These are phyloP conservation scores for Mus caroli DNA, from an alignment of 2,797 vertebrate species.

Conservation along the genomic window DNA sequence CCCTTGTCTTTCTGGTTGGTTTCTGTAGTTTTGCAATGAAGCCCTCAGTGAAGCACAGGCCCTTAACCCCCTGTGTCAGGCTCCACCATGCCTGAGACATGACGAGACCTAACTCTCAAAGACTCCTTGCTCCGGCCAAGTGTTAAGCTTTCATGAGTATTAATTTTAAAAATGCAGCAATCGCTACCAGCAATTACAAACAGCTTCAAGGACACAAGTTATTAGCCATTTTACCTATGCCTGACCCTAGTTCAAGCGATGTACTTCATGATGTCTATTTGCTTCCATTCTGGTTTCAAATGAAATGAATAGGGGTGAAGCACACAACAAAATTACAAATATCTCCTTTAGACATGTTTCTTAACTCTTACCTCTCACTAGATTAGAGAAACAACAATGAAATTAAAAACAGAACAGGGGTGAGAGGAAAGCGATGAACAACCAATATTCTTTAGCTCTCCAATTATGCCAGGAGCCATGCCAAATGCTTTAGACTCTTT, in stretches of 20 bases:
- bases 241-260: not conserved
- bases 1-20: not conserved
- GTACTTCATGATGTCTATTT: not conserved
- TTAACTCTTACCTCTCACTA: not conserved
- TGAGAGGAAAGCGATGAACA: not conserved
- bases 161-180: not conserved
- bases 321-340: conserved; percentile 22
- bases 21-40: not conserved
- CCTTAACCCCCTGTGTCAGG: not conserved
- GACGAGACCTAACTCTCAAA: not conserved
- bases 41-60: not conserved
- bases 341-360: conserved; percentile 20
- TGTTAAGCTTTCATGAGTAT: not conserved
- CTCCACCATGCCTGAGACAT: not conserved
- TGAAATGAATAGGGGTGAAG: conserved; percentile 12
- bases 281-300: conserved; percentile 32
- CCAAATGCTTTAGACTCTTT: not conserved
- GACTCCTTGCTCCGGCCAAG: conserved; percentile 22
- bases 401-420: not conserved
- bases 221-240: conserved; percentile 30
- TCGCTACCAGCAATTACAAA: not conserved
- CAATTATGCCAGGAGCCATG: not conserved
- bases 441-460: not conserved
- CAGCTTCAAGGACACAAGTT: conserved; percentile 16
- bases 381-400: conserved; percentile 10